Evolutionary conservation across 2,888 invertebrate species (phyloP).

Genomic region (Carabus problematicus): DNA sequence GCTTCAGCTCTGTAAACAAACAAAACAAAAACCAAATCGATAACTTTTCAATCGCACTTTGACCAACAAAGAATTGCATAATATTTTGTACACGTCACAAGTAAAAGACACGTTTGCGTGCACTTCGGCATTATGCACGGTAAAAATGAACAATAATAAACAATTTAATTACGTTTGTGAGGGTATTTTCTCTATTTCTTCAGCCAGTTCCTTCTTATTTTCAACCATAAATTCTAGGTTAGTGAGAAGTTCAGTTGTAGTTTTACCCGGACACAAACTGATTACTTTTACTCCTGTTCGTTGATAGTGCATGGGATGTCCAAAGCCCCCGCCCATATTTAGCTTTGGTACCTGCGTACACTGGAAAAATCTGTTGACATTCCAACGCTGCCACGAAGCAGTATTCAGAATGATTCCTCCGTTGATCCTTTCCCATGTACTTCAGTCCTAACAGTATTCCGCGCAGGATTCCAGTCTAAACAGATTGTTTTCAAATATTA

Average conservation of each 20-base stretch:
- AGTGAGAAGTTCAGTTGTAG: conserved; percentile 52
- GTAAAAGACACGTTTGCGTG: too few relatives aligned
- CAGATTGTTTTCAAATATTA: conserved; percentile 39
- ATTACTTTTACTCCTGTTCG: conserved; percentile 56
- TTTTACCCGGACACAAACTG: conserved; percentile 57
- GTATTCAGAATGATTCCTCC: conserved; percentile 61
- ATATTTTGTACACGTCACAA: too few relatives aligned
- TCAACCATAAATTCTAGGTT: neutral
- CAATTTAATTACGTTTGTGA: too few relatives aligned
- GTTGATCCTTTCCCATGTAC: conserved; percentile 59
- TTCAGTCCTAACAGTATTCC: conserved; percentile 59
- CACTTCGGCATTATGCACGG: too few relatives aligned
- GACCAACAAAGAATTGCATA: neutral
- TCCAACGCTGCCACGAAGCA: conserved; percentile 59
- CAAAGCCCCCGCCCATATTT: conserved; percentile 49
- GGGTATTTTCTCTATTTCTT: too few relatives aligned
- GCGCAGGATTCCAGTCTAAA: conserved; percentile 58
- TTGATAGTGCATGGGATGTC: conserved; percentile 53
- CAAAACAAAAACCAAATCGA: conserved; percentile 1
- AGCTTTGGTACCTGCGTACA: conserved; percentile 57
- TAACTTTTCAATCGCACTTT: neutral
- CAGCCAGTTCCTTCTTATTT: neutral
- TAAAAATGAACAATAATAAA: too few relatives aligned
- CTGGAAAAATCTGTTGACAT: conserved; percentile 52
- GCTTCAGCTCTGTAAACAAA: conserved; percentile 48